Conservation (phyloP, 1,140 invertebrate species). For the Drosophila erecta region DNA sequence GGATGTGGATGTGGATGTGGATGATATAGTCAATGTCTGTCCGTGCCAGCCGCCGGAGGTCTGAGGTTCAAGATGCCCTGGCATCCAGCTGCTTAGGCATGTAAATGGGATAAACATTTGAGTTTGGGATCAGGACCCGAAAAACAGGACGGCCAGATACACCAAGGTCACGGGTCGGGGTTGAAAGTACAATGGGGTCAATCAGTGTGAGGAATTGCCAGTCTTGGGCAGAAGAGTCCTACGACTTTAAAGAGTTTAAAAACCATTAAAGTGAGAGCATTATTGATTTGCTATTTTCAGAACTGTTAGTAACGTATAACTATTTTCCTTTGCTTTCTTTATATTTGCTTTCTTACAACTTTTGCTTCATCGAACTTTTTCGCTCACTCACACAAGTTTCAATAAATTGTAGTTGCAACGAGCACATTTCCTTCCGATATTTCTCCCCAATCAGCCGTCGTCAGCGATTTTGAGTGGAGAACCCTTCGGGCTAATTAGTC, state of each 20-base stretch:
- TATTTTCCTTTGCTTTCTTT: too few relatives aligned
- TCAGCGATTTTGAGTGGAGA: slow-evolving; percentile 4
- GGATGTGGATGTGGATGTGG: slow-evolving; percentile 2
- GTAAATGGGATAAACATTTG: slow-evolving; percentile 53
- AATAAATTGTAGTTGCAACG: background rate
- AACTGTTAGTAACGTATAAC: too few relatives aligned
- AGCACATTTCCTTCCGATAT: background rate
- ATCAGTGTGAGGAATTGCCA: background rate
- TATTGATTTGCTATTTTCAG: too few relatives aligned
- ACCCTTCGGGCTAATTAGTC: slow-evolving; percentile 51
- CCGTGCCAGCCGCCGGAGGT: slow-evolving; percentile 11
- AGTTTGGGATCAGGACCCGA: slow-evolving; percentile 24
- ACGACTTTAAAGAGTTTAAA: background rate
- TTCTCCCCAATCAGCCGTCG: too few relatives aligned
- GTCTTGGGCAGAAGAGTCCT: too few relatives aligned
- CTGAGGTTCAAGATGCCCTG: background rate
- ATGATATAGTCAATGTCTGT: slow-evolving; percentile 18
- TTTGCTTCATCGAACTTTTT: background rate
- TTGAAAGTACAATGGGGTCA: slow-evolving; percentile 2
- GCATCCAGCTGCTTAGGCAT: slow-evolving; percentile 27
- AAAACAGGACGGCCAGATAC: background rate
- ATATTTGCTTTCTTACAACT: too few relatives aligned
- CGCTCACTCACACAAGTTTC: background rate
- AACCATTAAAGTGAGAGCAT: background rate
- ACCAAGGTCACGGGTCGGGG: slow-evolving; percentile 15